Base-by-base conservation (phyloP, 2,797 vertebrate genomes). In the Knipowitschia caucasica region DNA sequence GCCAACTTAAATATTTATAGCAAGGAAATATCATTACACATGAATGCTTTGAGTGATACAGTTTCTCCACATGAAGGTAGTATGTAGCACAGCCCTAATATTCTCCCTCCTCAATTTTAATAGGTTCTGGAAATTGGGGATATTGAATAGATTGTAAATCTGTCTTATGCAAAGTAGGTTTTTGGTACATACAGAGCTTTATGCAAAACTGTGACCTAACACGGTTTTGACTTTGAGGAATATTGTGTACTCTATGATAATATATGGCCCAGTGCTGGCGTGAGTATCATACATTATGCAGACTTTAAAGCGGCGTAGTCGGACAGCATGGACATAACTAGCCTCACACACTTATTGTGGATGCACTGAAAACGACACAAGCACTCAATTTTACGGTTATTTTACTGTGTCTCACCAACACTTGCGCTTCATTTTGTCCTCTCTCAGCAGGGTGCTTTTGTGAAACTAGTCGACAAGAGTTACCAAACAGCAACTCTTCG, bases 401-500 rank as follows among this genome's bases (percentile, higher is more conserved):
- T 75, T 49, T 61, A 63, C 66, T 66, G 57, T 63, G 55, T 71
- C 50, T 59, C 35, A 67, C 14, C 71, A 52, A 53, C 64, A 68
- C 66, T 64, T 68, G 55, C 54, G 64, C 59, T 33, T 49, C 33
- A 43, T 67, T 54, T 60, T 55, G 56, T 64, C 65, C 80, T 69
- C 78, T 77, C 78, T 74, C 59, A 60, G 73, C 79, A 61, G 64
- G 50, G 71, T 69, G 75, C 73, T 80, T 79, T 80, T 69, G 64
- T 70, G 69, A 69, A 69, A 61, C 75, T 55, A 85, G 87, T 88
- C 88, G 86, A 88, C 87, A 87, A 88, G 80, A 80, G 82, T 85
- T 86, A 84, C 80, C 86, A 82, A 82, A 81, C 78, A 78, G 76
- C 77, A 65, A 68, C 83, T 78, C 69, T 78, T 78, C 76, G 70